Conservation (phyloP, 1,140 invertebrate species). For the Bombus superbus region DNA sequence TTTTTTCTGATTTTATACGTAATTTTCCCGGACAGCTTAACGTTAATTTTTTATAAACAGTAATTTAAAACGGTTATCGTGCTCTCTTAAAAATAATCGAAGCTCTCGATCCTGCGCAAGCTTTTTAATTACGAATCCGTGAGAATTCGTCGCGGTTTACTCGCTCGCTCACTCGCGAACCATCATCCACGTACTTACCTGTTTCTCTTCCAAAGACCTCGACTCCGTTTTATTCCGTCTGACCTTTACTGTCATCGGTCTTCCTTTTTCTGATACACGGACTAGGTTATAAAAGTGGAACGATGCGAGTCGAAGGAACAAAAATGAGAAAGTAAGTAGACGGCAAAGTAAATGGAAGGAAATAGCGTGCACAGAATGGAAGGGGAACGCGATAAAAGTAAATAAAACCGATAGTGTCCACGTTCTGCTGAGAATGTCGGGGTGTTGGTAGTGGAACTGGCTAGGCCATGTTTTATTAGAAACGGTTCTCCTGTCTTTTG, state of each 20-base stretch:
- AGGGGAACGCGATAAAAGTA: slow-evolving; percentile 41
- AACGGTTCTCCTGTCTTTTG: neutral
- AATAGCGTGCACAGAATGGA: neutral
- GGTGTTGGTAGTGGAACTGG: neutral
- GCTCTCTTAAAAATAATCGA: neutral
- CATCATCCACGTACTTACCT: neutral
- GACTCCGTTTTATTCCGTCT: neutral
- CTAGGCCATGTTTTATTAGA: slow-evolving; percentile 44
- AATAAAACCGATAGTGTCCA: slow-evolving; percentile 41
- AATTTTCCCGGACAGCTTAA: neutral
- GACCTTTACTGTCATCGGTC: slow-evolving; percentile 9
- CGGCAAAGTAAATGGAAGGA: slow-evolving; percentile 24
- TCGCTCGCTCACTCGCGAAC: neutral
- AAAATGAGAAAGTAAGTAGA: slow-evolving; percentile 53
- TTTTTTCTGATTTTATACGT: no score
- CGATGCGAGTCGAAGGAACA: slow-evolving; percentile 8
- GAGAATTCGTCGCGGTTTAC: neutral
- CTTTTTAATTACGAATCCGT: neutral
- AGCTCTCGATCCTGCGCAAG: neutral
- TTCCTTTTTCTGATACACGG: slow-evolving; percentile 3
- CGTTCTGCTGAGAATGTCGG: slow-evolving; percentile 7
- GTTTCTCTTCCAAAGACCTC: neutral
- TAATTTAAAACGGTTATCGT: neutral
- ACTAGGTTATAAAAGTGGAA: slow-evolving; percentile 19
- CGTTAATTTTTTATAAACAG: neutral